Base-by-base conservation (phyloP, 2,113 vertebrate genomes). In the Tetrao urogallus region DNA sequence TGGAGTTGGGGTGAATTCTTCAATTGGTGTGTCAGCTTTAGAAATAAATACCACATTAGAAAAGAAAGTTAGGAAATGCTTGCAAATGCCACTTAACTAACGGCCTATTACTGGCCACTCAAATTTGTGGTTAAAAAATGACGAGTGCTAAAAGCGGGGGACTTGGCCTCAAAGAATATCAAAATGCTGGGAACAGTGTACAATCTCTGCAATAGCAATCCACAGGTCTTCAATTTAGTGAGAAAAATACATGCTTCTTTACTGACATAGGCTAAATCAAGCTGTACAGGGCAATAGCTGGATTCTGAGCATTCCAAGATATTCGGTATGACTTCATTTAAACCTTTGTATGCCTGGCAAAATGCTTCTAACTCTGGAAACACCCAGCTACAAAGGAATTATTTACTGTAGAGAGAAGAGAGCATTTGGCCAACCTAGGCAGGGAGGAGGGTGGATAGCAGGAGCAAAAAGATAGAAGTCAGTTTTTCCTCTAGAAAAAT, bases 1-100 rank as follows among this genome's bases (percentile, higher is more conserved):
- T 4, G 99, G 98, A 22, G 99, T 99, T 73, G 99, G 99, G 17
- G 99, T 99, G 94, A 99, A 99, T 97, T 99, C 99, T 98, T 99
- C 99, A 69, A 99, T 99, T 95, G 99, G 99, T 19, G 99, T 99
- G 77, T 99, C 99, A 89, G 99, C 99, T 99, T 97, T 93, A 96
- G 90, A 92, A 96, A 95, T 77, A 98, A 92, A 92, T 17, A 70
- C 74, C 82, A 91, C 30, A 56, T 85, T 67, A 95, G 64, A 70
- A 91, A 92, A 94, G 47, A 78, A 94, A 93, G 94, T 95, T 93
- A 94, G 7, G 66, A 54, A 87, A 63, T 80, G 78, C 71, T 91
- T 91, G 64, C 63, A 92, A 85, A 89, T 78, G 94, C 74, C 77
- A 54, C 86, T 93, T 92, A 81, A 82, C 75, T 93, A 91, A 74